Percentiles rank a stretch among this genome's conserved stretches.
Conservation (phyloP, 2,888 invertebrate genomes). For the Tolmerus cingulatus region DNA sequence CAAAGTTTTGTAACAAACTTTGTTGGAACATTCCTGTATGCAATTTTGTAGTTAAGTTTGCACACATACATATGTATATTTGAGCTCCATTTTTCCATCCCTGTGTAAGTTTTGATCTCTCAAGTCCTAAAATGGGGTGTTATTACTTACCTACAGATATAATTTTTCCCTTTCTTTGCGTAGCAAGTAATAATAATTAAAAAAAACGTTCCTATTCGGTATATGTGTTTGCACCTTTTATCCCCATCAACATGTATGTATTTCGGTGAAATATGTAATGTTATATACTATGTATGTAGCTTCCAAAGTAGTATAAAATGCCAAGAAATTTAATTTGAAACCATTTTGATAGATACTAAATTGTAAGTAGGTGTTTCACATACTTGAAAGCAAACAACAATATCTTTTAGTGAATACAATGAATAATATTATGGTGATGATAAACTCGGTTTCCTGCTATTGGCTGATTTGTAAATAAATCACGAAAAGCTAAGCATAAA, state of each 20-base stretch:
- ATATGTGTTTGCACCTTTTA: not conserved
- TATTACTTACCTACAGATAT: too few species aligned
- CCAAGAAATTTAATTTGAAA: not conserved
- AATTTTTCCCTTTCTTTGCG: too few species aligned
- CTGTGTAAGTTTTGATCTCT: too few species aligned
- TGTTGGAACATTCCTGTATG: too few species aligned
- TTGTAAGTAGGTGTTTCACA: not conserved
- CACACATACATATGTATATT: too few species aligned
- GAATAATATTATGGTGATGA: not conserved
- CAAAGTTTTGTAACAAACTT: too few species aligned
- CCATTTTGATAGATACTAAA: not conserved
- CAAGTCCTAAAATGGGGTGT: too few species aligned
- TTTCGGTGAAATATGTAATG: not conserved
- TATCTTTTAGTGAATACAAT: not conserved
- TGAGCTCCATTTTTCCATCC: too few species aligned
- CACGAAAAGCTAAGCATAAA: not conserved
- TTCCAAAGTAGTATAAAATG: not conserved
- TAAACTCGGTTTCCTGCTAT: not conserved
- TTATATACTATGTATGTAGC: too few species aligned
- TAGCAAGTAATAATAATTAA: too few species aligned
- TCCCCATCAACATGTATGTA: not conserved
- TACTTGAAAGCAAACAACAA: not conserved
- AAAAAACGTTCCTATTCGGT: too few species aligned
- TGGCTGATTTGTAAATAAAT: not conserved
- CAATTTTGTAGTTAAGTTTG: too few species aligned